Evolutionary conservation across 2,888 invertebrate genomes (phyloP).

Genomic region (Ophonus ardosiacus): DNA sequence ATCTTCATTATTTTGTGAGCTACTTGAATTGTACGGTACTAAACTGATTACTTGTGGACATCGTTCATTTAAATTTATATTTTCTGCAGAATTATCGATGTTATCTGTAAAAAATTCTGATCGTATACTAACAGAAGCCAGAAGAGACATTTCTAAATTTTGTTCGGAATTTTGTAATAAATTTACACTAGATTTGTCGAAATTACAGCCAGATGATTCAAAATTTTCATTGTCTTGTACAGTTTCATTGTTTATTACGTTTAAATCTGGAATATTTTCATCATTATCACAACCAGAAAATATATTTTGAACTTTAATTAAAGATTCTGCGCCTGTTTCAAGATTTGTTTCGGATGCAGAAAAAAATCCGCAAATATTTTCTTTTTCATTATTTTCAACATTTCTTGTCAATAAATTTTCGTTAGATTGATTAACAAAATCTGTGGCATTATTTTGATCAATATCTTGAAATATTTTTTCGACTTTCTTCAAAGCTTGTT

Average conservation of each 20-base stretch:
- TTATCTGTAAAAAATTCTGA: constrained; percentile 55
- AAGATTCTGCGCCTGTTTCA: constrained; percentile 36
- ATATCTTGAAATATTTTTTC: constrained; percentile 70
- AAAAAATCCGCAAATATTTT: constrained; percentile 6
- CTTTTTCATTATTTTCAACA: not conserved
- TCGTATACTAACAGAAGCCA: constrained; percentile 70
- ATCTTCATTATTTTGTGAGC: not conserved
- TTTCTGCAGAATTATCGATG: constrained; percentile 67
- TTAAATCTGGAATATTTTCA: not conserved
- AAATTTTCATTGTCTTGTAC: too few species aligned
- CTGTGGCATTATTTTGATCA: not conserved
- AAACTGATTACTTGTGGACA: not conserved
- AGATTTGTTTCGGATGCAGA: constrained; percentile 41
- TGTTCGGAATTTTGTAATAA: constrained; percentile 65
- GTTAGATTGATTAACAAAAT: not conserved
- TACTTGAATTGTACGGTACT: not conserved
- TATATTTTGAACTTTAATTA: constrained; percentile 55
- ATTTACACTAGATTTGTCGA: not conserved
- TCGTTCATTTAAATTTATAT: constrained; percentile 23
- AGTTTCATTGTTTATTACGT: not conserved
- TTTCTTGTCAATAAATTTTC: not conserved
- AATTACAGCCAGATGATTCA: not conserved
- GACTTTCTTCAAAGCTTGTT: constrained; percentile 71
- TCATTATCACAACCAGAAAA: constrained; percentile 48
- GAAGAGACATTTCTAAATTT: constrained; percentile 71